phyloP scores from a whole-genome alignment of 2,797 vertebrate species.

The Carcharodon carcharias region DNA sequence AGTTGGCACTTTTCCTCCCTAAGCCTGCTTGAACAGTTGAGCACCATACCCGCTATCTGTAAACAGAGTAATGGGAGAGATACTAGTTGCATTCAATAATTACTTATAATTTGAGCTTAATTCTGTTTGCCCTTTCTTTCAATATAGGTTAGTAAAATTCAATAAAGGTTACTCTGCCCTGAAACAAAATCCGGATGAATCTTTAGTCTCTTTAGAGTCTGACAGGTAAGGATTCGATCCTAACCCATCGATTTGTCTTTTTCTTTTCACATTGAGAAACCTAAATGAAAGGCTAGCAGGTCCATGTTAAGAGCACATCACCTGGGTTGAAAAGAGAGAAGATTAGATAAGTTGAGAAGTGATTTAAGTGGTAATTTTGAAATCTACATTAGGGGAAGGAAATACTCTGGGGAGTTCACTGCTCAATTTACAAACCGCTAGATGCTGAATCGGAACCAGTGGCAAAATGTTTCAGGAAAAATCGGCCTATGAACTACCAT shows the following conservation, averaged over 20 bases:
- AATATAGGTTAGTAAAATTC: conserved; percentile 72
- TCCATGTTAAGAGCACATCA: not conserved
- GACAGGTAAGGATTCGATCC: conserved; percentile 71
- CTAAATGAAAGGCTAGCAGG: not conserved
- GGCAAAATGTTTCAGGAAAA: not conserved
- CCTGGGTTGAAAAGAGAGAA: not conserved
- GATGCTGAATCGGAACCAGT: not conserved
- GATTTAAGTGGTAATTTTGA: not conserved
- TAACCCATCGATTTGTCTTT: not conserved
- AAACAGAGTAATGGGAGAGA: not conserved
- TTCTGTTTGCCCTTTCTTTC: not conserved
- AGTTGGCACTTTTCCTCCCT: not conserved
- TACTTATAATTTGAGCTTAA: not conserved
- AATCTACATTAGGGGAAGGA: not conserved
- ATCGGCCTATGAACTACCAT: not conserved
- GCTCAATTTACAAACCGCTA: not conserved
- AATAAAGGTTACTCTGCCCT: conserved; percentile 85
- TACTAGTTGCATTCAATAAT: not conserved
- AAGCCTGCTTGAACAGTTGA: not conserved
- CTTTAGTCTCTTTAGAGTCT: conserved; percentile 77
- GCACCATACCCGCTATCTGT: not conserved
- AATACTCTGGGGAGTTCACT: not conserved
- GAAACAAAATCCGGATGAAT: conserved; percentile 81
- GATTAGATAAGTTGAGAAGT: not conserved
- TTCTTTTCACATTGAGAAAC: not conserved